Conservation (phyloP, 2,888 invertebrate genomes). For the Oscheius sp. region DNA sequence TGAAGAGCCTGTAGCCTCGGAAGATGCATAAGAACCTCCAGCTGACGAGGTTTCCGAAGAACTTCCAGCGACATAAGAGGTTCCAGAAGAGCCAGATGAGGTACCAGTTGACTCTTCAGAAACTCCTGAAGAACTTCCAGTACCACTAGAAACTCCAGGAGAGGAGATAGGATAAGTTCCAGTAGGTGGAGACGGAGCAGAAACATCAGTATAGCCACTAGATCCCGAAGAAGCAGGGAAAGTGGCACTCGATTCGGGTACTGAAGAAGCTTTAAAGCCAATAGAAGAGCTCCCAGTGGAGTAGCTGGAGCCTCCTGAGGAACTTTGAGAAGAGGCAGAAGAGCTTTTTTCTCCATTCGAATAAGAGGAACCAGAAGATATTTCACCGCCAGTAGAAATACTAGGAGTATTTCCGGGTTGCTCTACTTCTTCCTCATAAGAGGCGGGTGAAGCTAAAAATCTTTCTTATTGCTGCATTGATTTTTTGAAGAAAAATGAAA, state of each 20-base stretch:
- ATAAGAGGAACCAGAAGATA: neutral
- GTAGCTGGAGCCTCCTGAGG: neutral
- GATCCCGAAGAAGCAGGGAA: neutral
- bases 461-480: too few relatives aligned
- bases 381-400: neutral
- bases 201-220: neutral
- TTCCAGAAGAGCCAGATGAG: neutral
- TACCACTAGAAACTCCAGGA: neutral
- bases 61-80: slow-evolving; percentile 4
- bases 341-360: neutral
- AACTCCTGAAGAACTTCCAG: neutral
- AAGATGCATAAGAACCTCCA: neutral
- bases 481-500: too few relatives aligned
- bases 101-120: neutral
- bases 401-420: neutral
- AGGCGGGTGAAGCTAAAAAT: too few relatives aligned
- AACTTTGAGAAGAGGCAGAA: neutral
- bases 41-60: neutral
- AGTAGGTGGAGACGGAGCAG: neutral
- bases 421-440: too few relatives aligned
- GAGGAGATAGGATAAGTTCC: neutral
- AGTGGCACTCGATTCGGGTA: neutral
- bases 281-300: neutral
- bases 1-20: neutral
- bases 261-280: neutral